Evolutionary conservation across 1,140 invertebrate genomes (phyloP), one percentile per base, ranked within the genome.

Genomic region (Cydia amplana): DNA sequence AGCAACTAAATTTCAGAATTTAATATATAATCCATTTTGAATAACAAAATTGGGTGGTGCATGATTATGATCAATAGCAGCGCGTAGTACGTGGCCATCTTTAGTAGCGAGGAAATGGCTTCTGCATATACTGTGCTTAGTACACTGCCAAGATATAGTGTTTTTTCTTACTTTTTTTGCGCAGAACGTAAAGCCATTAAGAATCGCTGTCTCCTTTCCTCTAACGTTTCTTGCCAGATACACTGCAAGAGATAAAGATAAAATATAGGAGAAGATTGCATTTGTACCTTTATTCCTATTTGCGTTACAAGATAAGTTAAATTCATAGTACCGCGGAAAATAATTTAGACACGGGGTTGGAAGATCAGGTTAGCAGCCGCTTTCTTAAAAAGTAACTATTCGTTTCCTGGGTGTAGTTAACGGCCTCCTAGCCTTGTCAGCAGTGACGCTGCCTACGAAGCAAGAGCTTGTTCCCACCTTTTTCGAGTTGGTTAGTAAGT

Each of bases 151-250:
- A 5, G 73, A 49, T 23, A 25, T 28, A n/a, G 23, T 12, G 63
- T 12, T 46, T 10, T 20, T 64, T 10, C 60, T 75, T 14, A 72
- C 70, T 9, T 55, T 73, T 14, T 25, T 36, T 14, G 75, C 74
- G 49, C 78, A 80, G 67, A 75, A 82, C 25, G 80, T 77, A 20
- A 72, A 82, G 32, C 75, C 72, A 46, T 82, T 72, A 16, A 82
- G 5, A 6, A 82, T 72, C 0, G 80, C 78, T 12, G 80, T 32
- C 20, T 74, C 72, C 20, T 80, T 82, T 0, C 84, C 83, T 1
- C 20, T 51, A 0, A 9, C 10, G 9, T 80, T 85, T 55, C 10
- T 67, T 12, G 32, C 32, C 25, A 49, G 46, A 16, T 49, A n/a
- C 46, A 49, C 46, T 49, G 14, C 14, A n/a, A 49, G 46, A n/a